These are phyloP conservation scores for Eleutherodactylus coqui DNA, from an alignment of 2,797 vertebrate species.

Conservation along the genomic window DNA sequence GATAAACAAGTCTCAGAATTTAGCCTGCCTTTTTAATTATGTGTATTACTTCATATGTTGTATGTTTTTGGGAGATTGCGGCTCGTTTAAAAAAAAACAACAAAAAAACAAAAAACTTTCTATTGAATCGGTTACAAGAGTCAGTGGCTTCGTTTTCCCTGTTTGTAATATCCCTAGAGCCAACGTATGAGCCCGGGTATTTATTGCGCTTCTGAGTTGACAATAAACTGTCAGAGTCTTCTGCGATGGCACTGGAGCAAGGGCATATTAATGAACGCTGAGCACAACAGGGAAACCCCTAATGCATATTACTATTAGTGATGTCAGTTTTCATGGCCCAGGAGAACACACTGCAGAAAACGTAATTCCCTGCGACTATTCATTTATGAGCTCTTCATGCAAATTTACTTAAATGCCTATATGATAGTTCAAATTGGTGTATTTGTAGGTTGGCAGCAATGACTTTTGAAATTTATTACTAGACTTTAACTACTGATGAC, in stretches of 20 bases:
- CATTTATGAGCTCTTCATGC: not conserved
- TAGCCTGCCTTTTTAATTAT: not conserved
- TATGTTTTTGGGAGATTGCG: not conserved
- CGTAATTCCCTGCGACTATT: not conserved
- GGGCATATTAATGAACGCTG: not conserved
- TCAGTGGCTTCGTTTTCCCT: not conserved
- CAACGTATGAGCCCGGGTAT: not conserved
- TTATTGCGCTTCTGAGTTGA: not conserved
- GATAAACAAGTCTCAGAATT: constrained; percentile 3
- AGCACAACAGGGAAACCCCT: constrained; percentile 16
- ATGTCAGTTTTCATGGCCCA: constrained; percentile 14
- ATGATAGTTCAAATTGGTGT: not conserved
- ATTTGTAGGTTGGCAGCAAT: not conserved
- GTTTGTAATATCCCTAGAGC: not conserved
- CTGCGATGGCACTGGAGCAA: constrained; percentile 13
- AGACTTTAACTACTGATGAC: no score
- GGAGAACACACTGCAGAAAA: not conserved
- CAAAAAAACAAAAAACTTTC: no score
- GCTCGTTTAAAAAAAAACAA: not conserved
- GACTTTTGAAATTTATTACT: not conserved
- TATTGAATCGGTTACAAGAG: not conserved
- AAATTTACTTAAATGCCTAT: not conserved
- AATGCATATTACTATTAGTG: constrained; percentile 16
- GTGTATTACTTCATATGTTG: constrained; percentile 6
- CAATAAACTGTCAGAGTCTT: not conserved